phyloP scores from a whole-genome alignment of 2,888 invertebrate species.

The Epinotia demarniana region DNA sequence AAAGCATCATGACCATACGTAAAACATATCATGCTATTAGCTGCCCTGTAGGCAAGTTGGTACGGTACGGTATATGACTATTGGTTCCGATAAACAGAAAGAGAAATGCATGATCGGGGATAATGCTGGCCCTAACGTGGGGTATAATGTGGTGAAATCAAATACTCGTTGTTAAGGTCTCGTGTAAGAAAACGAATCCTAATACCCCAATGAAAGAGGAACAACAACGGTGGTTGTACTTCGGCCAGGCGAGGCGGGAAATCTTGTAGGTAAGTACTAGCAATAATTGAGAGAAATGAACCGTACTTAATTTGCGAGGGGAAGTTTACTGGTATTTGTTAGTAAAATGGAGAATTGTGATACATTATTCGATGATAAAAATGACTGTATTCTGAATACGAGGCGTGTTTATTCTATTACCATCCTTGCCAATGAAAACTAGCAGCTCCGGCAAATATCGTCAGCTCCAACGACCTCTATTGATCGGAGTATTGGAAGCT shows the following conservation, averaged over 20 bases:
- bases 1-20: not conserved
- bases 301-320: no score
- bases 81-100: not conserved
- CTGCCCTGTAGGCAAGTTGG: not conserved
- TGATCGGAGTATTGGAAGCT: conserved; percentile 1
- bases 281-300: not conserved
- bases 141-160: not conserved
- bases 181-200: not conserved
- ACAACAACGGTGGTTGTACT: not conserved
- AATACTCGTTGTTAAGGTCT: conserved; percentile 4
- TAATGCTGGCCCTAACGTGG: not conserved
- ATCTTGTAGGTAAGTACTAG: not conserved
- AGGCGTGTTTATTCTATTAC: no score
- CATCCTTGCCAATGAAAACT: no score
- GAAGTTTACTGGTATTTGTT: no score
- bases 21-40: not conserved
- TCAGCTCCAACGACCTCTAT: not conserved
- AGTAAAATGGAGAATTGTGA: no score
- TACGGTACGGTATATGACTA: not conserved
- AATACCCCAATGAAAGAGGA: not conserved
- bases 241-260: not conserved
- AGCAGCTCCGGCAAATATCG: not conserved
- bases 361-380: no score
- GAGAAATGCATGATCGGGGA: conserved; percentile 7
- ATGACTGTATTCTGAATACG: no score